phyloP scores from a whole-genome alignment of 2,888 invertebrate genomes.

The Campoletis raptor region DNA sequence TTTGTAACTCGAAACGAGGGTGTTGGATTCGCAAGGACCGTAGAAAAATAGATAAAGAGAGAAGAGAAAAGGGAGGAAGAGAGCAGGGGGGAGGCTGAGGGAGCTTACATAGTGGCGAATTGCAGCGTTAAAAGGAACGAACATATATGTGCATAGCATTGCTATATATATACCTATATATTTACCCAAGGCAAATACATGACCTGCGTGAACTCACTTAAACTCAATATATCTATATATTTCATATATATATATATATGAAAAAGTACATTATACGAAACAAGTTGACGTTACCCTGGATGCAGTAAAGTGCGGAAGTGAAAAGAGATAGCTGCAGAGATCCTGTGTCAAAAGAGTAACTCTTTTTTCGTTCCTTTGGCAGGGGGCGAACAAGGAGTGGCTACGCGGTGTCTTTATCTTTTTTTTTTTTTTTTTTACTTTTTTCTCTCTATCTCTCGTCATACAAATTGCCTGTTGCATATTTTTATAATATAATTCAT shows the following conservation, averaged over 20 bases:
- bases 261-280: slow-evolving; percentile 43
- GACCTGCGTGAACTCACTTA: slow-evolving; percentile 18
- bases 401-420: slow-evolving; percentile 44
- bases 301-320: slow-evolving; percentile 35
- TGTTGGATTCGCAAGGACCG: slow-evolving; percentile 37
- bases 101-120: slow-evolving; percentile 51
- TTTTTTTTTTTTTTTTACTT: slow-evolving; percentile 15
- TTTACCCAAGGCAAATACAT: slow-evolving; percentile 56
- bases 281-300: slow-evolving; percentile 45
- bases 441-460: slow-evolving; percentile 14
- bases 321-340: slow-evolving; percentile 43
- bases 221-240: neutral
- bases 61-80: slow-evolving; percentile 2
- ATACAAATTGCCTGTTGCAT: neutral
- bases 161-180: slow-evolving; percentile 50
- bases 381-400: slow-evolving; percentile 60
- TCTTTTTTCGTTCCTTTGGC: slow-evolving; percentile 49
- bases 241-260: neutral
- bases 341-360: slow-evolving; percentile 64
- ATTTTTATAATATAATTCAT: neutral
- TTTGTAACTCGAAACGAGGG: slow-evolving; percentile 55
- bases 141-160: slow-evolving; percentile 7
- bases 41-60: slow-evolving; percentile 11
- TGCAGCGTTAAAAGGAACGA: slow-evolving; percentile 58
- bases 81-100: neutral